phyloP scores from a whole-genome alignment of 2,888 invertebrate species.

The Nezara viridula region DNA sequence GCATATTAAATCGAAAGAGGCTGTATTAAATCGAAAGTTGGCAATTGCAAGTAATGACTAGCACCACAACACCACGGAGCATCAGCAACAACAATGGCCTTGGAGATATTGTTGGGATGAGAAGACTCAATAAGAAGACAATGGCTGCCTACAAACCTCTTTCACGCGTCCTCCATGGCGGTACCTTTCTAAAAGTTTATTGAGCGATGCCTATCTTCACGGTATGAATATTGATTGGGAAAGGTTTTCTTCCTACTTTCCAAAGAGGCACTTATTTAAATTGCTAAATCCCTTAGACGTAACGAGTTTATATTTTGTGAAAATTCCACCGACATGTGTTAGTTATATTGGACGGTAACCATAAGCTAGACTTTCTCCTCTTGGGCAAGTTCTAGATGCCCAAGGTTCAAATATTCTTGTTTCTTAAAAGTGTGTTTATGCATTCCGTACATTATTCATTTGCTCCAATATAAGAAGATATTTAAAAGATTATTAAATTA shows the following conservation, averaged over 20 bases:
- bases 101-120: constrained; percentile 25
- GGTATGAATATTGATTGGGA: constrained; percentile 30
- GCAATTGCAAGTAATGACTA: not conserved
- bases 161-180: constrained; percentile 33
- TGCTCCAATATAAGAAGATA: not conserved
- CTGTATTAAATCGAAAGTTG: constrained; percentile 24
- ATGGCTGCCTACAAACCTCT: constrained; percentile 28
- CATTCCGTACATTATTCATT: not conserved
- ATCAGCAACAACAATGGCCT: not conserved
- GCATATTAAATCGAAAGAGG: too few species aligned
- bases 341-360: not conserved
- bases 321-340: not conserved
- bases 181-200: constrained; percentile 41
- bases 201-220: not conserved
- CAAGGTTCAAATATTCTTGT: not conserved
- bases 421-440: not conserved
- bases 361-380: not conserved
- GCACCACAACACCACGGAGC: not conserved
- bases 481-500: not conserved
- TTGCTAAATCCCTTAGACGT: not conserved
- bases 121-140: constrained; percentile 25
- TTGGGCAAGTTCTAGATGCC: not conserved
- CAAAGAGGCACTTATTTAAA: constrained; percentile 13
- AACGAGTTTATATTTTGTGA: constrained; percentile 3
- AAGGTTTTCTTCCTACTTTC: constrained; percentile 14